These are phyloP conservation scores for Dallia pectoralis DNA, from an alignment of 2,797 vertebrate genomes.

Conservation along the genomic window DNA sequence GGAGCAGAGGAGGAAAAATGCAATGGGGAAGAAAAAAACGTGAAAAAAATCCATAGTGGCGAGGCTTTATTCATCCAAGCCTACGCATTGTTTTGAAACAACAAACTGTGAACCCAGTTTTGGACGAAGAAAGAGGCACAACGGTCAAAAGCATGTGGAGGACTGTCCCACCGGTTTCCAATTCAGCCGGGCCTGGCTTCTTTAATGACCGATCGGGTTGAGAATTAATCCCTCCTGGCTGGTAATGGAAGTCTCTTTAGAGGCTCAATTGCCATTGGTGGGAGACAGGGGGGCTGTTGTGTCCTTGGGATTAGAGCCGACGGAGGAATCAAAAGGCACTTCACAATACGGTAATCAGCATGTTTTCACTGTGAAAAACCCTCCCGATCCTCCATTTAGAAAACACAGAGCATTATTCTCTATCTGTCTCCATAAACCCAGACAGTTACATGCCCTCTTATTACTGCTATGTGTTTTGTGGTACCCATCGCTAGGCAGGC, in stretches of 20 bases:
- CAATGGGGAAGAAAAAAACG: conserved; percentile 46
- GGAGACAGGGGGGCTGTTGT: conserved; percentile 82
- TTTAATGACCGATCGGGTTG: conserved; percentile 77
- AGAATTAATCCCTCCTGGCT: conserved; percentile 81
- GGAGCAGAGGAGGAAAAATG: conserved; percentile 59
- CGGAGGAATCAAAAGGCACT: conserved; percentile 82
- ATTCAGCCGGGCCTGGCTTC: conserved; percentile 72
- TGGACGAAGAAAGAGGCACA: conserved; percentile 66
- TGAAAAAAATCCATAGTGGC: conserved; percentile 61
- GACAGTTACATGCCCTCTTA: conserved; percentile 74
- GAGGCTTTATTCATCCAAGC: conserved; percentile 70
- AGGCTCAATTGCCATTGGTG: conserved; percentile 68
- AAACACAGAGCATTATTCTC: conserved; percentile 75
- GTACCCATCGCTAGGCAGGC: conserved; percentile 55
- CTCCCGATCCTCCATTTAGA: conserved; percentile 73
- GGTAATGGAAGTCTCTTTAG: conserved; percentile 79
- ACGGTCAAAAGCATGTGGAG: conserved; percentile 75
- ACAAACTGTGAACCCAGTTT: conserved; percentile 70
- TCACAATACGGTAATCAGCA: conserved; percentile 88
- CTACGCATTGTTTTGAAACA: conserved; percentile 70
- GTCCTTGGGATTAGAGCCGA: conserved; percentile 78
- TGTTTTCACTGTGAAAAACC: conserved; percentile 85
- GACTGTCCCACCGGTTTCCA: conserved; percentile 71
- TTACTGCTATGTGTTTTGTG: conserved; percentile 70
- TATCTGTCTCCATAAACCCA: conserved; percentile 74